These are phyloP conservation scores for Squalus acanthias DNA, from an alignment of 2,797 vertebrate genomes.

Conservation along the genomic window DNA sequence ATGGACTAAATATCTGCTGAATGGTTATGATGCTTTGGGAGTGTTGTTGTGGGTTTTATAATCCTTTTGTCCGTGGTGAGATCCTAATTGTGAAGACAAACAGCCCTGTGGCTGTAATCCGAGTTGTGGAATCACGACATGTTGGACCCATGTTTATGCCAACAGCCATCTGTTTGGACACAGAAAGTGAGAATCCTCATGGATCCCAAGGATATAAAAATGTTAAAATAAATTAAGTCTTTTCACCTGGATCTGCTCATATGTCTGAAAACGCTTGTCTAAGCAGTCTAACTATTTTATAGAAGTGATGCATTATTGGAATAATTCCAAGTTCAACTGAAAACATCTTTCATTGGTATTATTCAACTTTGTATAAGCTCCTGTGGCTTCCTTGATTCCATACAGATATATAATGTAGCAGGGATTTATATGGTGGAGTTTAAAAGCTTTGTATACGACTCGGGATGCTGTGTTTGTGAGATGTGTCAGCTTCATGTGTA, in stretches of 20 bases:
- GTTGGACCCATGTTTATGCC: background rate
- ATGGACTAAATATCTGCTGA: background rate
- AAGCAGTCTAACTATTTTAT: slow-evolving; percentile 34
- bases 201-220: slow-evolving; percentile 42
- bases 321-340: background rate
- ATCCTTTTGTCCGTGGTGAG: slow-evolving; percentile 13
- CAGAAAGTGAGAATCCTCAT: slow-evolving; percentile 43
- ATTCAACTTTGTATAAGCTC: background rate
- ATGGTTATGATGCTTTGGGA: background rate
- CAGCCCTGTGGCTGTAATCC: background rate
- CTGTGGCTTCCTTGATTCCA: background rate
- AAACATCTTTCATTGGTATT: background rate
- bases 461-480: background rate
- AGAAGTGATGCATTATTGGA: background rate
- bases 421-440: background rate
- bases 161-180: slow-evolving; percentile 39
- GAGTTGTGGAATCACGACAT: background rate
- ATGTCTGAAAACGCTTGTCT: slow-evolving; percentile 50
- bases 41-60: background rate
- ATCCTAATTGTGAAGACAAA: background rate
- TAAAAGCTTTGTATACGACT: background rate
- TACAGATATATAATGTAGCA: background rate
- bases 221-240: slow-evolving; percentile 51
- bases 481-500: background rate
- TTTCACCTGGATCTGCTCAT: slow-evolving; percentile 43